Percentiles rank a stretch among this genome's conserved stretches.
phyloP scores from a whole-genome alignment of 2,888 invertebrate species.

The Timema cristinae region DNA sequence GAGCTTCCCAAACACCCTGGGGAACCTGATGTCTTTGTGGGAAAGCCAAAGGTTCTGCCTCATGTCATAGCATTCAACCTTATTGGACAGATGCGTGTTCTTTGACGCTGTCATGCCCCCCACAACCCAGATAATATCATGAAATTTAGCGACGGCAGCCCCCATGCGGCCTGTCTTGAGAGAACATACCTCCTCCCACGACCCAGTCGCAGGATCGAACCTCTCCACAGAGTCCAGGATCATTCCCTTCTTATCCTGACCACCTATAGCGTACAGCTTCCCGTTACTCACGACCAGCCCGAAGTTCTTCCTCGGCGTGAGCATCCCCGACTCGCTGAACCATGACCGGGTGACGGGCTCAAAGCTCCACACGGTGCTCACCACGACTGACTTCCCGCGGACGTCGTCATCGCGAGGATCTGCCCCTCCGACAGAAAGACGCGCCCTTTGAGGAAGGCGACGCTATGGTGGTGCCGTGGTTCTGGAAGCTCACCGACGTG shows the following conservation, averaged over 20 bases:
- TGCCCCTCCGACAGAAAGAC: conserved; percentile 63
- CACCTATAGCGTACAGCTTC: conserved; percentile 67
- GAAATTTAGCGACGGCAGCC: conserved; percentile 56
- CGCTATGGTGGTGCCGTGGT: conserved; percentile 65
- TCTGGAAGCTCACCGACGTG: conserved; percentile 63
- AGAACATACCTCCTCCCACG: conserved; percentile 57
- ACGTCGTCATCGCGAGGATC: conserved; percentile 59
- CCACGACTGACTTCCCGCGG: conserved; percentile 54
- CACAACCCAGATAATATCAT: conserved; percentile 66
- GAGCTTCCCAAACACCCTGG: conserved; percentile 42
- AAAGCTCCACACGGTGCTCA: conserved; percentile 64
- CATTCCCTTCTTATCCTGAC: conserved; percentile 62
- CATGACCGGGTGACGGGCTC: conserved; percentile 61
- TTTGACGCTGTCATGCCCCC: conserved; percentile 62
- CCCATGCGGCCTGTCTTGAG: conserved; percentile 60
- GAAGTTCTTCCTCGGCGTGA: conserved; percentile 62
- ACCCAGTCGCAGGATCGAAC: conserved; percentile 54
- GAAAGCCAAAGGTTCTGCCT: conserved; percentile 50
- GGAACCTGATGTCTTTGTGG: conserved; percentile 37
- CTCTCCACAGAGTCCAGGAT: conserved; percentile 59
- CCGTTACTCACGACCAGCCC: conserved; percentile 62
- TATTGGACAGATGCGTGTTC: conserved; percentile 53
- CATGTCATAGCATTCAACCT: conserved; percentile 62
- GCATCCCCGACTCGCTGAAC: conserved; percentile 59
- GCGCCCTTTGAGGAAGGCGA: conserved; percentile 58